phyloP scores from a whole-genome alignment of 2,797 vertebrate genomes.

The Argya squamiceps region DNA sequence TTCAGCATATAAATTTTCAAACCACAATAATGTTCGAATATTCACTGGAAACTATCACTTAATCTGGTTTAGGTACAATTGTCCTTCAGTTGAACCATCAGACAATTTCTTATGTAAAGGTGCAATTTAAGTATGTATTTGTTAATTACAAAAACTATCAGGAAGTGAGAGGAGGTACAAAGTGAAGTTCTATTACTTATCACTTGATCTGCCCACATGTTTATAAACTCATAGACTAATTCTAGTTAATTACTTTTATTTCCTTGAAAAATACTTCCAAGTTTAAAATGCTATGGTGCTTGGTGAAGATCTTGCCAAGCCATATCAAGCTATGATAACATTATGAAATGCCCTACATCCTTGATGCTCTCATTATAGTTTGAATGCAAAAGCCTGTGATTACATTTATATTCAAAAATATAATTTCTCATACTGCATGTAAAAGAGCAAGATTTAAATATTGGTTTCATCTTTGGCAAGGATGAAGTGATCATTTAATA shows the following conservation, averaged over 20 bases:
- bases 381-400: neutral
- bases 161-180: neutral
- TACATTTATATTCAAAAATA: neutral
- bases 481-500: neutral
- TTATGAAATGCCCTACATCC: neutral
- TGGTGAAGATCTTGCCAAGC: neutral
- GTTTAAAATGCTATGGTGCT: neutral
- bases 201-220: neutral
- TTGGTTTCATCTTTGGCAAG: neutral
- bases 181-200: neutral
- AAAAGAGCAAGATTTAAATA: neutral
- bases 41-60: neutral
- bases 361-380: neutral
- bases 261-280: constrained; percentile 2
- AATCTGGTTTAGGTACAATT: neutral
- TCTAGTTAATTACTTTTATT: neutral
- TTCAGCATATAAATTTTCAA: neutral
- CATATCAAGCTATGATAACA: neutral
- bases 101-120: neutral
- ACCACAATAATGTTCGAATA: neutral
- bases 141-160: neutral
- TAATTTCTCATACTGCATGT: neutral
- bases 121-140: neutral
- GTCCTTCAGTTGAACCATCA: neutral
- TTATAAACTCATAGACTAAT: neutral